phyloP scores from a whole-genome alignment of 2,888 invertebrate species.

The Lasioglossum pauxillum region DNA sequence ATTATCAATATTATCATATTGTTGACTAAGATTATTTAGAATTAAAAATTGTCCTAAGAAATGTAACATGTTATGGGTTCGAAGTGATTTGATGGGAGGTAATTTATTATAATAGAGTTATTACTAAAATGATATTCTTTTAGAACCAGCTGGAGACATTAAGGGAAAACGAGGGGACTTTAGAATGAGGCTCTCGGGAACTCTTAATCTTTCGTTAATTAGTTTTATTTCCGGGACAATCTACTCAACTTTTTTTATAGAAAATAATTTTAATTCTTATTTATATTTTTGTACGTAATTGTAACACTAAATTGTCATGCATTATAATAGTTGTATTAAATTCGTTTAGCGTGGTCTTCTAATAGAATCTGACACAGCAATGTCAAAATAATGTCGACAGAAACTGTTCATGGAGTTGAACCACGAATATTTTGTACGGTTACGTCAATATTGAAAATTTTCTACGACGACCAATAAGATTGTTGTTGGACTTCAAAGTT shows the following conservation, averaged over 20 bases:
- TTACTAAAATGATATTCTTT: neutral
- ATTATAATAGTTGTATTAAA: neutral
- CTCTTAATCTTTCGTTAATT: neutral
- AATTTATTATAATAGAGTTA: no score
- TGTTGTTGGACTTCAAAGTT: no score
- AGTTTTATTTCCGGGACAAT: neutral
- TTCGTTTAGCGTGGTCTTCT: neutral
- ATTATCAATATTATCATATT: no score
- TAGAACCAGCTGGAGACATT: neutral
- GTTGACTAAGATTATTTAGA: no score
- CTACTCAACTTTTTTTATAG: neutral
- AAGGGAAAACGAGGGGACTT: neutral
- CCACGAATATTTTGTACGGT: neutral
- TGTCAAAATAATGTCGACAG: neutral
- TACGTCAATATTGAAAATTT: no score
- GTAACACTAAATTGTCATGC: no score
- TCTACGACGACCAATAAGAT: no score
- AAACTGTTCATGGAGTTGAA: neutral
- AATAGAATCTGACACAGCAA: neutral
- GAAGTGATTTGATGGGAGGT: no score
- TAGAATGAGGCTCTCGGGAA: neutral
- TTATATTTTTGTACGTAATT: neutral
- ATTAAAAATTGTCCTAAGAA: no score
- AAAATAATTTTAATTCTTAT: neutral
- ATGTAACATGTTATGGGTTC: no score